Percentiles rank a stretch among this genome's conserved stretches.
Evolutionary conservation across 2,797 vertebrate species (phyloP).

Genomic region (Channallabes apus): DNA sequence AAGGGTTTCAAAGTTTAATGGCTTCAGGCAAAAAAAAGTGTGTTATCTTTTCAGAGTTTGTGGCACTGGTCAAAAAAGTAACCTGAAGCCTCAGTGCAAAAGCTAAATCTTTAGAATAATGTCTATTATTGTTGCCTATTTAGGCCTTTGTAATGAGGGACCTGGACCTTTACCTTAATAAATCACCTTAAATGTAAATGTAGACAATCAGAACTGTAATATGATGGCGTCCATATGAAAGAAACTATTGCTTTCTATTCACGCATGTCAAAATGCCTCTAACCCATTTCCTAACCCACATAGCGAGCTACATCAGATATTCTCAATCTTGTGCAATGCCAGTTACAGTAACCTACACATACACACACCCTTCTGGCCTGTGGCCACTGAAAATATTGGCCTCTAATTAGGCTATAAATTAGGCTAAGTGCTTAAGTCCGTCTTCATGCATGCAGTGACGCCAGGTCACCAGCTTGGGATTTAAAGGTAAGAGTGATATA

Average conservation of each 20-base stretch:
- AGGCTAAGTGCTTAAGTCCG: constrained; percentile 42
- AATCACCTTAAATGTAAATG: neutral
- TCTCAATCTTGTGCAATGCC: constrained; percentile 50
- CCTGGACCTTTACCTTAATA: neutral
- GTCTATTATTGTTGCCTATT: neutral
- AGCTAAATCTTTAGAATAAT: neutral
- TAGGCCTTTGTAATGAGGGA: neutral
- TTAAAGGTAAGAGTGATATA: constrained; percentile 33
- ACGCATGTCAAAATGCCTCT: neutral
- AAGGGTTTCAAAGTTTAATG: neutral
- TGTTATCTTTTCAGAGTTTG: neutral
- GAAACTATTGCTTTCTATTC: constrained; percentile 17
- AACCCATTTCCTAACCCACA: constrained; percentile 6
- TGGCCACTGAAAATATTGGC: constrained; percentile 66
- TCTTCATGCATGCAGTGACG: constrained; percentile 15
- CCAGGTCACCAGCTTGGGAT: constrained; percentile 12
- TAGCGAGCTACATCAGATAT: constrained; percentile 39
- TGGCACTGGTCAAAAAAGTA: neutral
- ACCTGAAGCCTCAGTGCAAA: neutral
- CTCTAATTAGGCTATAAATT: constrained; percentile 77
- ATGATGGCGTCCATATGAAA: neutral
- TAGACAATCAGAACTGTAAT: neutral
- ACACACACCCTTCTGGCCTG: constrained; percentile 67
- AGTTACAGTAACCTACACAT: constrained; percentile 47
- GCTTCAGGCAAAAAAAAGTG: neutral